Evolutionary conservation across 2,888 invertebrate species (phyloP).

Genomic region (Caenorhabditis angaria): DNA sequence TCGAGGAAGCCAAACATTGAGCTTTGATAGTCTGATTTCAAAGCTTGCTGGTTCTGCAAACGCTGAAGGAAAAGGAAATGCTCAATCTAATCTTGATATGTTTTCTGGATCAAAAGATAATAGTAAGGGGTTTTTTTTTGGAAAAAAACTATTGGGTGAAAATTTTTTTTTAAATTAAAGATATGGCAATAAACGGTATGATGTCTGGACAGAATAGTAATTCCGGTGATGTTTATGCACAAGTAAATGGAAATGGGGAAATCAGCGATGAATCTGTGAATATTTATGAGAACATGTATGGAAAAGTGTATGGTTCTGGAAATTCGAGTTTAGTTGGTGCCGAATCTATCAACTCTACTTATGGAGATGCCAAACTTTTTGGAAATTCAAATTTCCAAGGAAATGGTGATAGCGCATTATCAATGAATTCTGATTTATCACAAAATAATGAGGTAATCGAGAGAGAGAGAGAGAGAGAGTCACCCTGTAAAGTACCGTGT

Average conservation of each 20-base stretch:
- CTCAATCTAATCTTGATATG: conserved; percentile 57
- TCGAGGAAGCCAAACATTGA: conserved; percentile 36
- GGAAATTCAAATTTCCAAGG: background rate
- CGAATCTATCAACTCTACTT: conserved; percentile 40
- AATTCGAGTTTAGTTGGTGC: conserved; percentile 58
- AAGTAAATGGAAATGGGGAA: conserved; percentile 55
- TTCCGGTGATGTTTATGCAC: conserved; percentile 51
- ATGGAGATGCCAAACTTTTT: background rate
- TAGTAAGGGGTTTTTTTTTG: conserved; percentile 8
- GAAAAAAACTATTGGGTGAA: no score
- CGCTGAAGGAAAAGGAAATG: conserved; percentile 57
- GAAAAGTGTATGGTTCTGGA: conserved; percentile 53
- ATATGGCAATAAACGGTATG: conserved; percentile 58
- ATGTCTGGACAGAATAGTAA: conserved; percentile 52
- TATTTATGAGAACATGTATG: conserved; percentile 50
- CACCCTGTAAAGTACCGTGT: no score
- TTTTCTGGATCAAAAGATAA: conserved; percentile 49
- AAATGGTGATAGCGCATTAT: background rate
- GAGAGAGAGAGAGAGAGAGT: no score
- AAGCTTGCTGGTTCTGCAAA: conserved; percentile 51
- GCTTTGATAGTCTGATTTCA: conserved; percentile 54
- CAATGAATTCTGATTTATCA: background rate
- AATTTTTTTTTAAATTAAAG: conserved; percentile 29
- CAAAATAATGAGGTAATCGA: no score
- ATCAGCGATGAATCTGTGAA: conserved; percentile 37